These are phyloP conservation scores for Drosophila basisetae DNA, from an alignment of 2,888 invertebrate species.

Conservation along the genomic window DNA sequence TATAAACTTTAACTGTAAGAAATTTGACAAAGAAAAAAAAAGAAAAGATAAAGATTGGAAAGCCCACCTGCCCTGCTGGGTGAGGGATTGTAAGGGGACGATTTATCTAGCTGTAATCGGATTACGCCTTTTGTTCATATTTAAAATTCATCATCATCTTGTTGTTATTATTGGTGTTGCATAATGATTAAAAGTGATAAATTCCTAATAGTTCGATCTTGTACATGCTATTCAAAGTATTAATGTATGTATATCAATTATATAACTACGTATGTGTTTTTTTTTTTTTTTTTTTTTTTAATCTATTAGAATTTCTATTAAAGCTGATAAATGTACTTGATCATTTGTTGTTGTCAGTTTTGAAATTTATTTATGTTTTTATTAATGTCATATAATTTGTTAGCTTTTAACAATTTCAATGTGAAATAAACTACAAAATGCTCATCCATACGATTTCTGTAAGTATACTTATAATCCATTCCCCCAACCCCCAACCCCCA, in stretches of 20 bases:
- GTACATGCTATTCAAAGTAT: slow-evolving; percentile 54
- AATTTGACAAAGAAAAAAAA: slow-evolving; percentile 7
- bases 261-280: slow-evolving; percentile 49
- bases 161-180: slow-evolving; percentile 38
- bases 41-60: slow-evolving; percentile 4
- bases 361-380: slow-evolving; percentile 14
- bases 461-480: slow-evolving; percentile 4
- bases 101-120: slow-evolving; percentile 33
- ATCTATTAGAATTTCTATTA: slow-evolving; percentile 71
- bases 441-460: slow-evolving; percentile 9
- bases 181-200: slow-evolving; percentile 64
- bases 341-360: slow-evolving; percentile 53
- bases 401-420: slow-evolving; percentile 68
- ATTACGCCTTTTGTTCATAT: slow-evolving; percentile 30
- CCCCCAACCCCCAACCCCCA: neutral
- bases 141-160: slow-evolving; percentile 11
- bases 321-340: slow-evolving; percentile 75
- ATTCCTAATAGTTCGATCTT: slow-evolving; percentile 69
- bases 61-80: slow-evolving; percentile 9
- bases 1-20: slow-evolving; percentile 2
- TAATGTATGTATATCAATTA: slow-evolving; percentile 32
- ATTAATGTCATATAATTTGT: slow-evolving; percentile 50
- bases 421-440: slow-evolving; percentile 74
- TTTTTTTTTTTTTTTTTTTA: neutral
- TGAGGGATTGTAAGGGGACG: slow-evolving; percentile 30